A percentile compares a stretch with the other conserved stretches of the same genome.
phyloP scores from a whole-genome alignment of 2,797 vertebrate species.

The Danionella dracula region DNA sequence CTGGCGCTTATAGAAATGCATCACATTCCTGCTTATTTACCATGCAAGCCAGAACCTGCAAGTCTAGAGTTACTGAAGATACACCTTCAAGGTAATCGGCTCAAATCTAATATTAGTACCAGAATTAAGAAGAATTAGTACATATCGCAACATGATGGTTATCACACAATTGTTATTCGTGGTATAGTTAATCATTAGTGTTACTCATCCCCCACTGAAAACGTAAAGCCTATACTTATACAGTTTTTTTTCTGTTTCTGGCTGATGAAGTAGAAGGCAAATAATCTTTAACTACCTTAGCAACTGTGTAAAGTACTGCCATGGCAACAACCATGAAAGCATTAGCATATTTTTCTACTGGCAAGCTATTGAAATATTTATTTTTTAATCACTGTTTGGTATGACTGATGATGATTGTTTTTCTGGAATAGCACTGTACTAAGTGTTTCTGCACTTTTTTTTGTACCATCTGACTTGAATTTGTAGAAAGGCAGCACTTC shows the following conservation, averaged over 20 bases:
- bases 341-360: neutral
- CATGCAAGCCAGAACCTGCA: too few relatives aligned
- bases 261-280: neutral
- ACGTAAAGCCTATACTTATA: neutral
- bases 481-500: neutral
- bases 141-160: too few relatives aligned
- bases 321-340: neutral
- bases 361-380: neutral
- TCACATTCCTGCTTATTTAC: too few relatives aligned
- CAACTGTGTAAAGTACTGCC: neutral
- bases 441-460: neutral
- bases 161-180: too few relatives aligned
- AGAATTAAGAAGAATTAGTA: too few relatives aligned
- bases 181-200: neutral
- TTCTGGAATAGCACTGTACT: neutral
- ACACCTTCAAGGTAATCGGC: too few relatives aligned
- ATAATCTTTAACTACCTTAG: neutral
- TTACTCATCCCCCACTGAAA: neutral
- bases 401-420: too few relatives aligned
- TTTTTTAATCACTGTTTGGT: neutral
- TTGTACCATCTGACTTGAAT: constrained; percentile 2
- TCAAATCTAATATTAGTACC: too few relatives aligned
- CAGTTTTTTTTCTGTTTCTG: neutral
- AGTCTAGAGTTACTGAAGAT: too few relatives aligned
- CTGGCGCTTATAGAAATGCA: too few relatives aligned